Evolutionary conservation across 2,888 invertebrate species (phyloP).

Genomic region (Agonopterix heracliana): DNA sequence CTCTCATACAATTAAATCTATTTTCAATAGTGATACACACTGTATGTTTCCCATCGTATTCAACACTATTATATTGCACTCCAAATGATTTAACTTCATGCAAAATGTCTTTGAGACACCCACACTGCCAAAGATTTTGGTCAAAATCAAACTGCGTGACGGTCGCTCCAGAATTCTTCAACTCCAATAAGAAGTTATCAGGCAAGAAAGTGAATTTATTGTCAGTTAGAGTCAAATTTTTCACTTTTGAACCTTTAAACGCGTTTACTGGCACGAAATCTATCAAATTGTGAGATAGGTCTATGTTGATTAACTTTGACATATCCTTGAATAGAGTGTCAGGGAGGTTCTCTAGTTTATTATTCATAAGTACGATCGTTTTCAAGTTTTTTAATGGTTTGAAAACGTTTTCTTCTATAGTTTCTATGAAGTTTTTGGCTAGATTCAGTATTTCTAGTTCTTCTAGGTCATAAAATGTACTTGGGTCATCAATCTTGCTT

Average conservation of each 20-base stretch:
- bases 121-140: constrained; percentile 62
- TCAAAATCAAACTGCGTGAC: constrained; percentile 51
- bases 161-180: constrained; percentile 43
- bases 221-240: constrained; percentile 45
- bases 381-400: constrained; percentile 40
- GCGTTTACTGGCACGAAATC: constrained; percentile 42
- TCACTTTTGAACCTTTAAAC: constrained; percentile 43
- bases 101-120: constrained; percentile 46
- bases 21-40: constrained; percentile 44
- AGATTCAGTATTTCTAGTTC: constrained; percentile 46
- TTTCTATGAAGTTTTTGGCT: constrained; percentile 39
- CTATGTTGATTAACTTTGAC: constrained; percentile 35
- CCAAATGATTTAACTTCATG: constrained; percentile 43
- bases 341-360: constrained; percentile 40
- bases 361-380: constrained; percentile 39
- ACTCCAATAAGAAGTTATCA: constrained; percentile 53
- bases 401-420: constrained; percentile 37
- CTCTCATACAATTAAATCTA: constrained; percentile 44
- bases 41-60: constrained; percentile 42
- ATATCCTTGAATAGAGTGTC: constrained; percentile 42
- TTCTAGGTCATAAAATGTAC: constrained; percentile 32
- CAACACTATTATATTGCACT: constrained; percentile 40
- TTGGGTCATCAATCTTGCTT: constrained; percentile 24
- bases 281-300: constrained; percentile 49
- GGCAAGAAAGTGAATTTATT: constrained; percentile 52